phyloP scores from a whole-genome alignment of 2,797 vertebrate species.

The Pipistrellus kuhlii region DNA sequence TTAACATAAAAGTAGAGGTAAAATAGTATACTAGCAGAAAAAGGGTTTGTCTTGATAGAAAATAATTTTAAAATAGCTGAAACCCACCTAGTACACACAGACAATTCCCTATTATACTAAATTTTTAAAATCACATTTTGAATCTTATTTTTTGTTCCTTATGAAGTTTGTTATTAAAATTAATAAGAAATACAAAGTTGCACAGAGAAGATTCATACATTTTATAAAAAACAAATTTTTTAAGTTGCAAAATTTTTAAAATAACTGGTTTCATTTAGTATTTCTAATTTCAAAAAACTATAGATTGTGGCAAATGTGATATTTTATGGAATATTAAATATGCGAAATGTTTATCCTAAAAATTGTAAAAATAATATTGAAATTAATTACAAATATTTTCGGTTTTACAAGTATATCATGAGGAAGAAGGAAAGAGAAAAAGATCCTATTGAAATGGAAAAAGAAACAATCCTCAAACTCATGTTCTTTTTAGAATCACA shows the following conservation, averaged over 20 bases:
- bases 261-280: slow-evolving; percentile 63
- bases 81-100: slow-evolving; percentile 33
- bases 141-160: slow-evolving; percentile 23
- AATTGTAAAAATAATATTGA: slow-evolving; percentile 18
- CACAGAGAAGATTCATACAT: slow-evolving; percentile 47
- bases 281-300: slow-evolving; percentile 64
- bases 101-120: slow-evolving; percentile 52
- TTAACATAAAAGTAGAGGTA: slow-evolving; percentile 63
- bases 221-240: slow-evolving; percentile 38
- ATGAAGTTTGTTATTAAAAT: slow-evolving; percentile 41
- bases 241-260: slow-evolving; percentile 53
- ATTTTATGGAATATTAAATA: slow-evolving; percentile 50
- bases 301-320: slow-evolving; percentile 40
- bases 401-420: neutral
- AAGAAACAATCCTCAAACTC: slow-evolving; percentile 20
- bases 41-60: slow-evolving; percentile 68
- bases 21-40: slow-evolving; percentile 49
- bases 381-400: slow-evolving; percentile 47
- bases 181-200: slow-evolving; percentile 25
- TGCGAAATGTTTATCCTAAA: slow-evolving; percentile 51
- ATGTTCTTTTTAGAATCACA: slow-evolving; percentile 46
- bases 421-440: neutral
- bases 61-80: slow-evolving; percentile 64
- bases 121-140: slow-evolving; percentile 9
- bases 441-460: slow-evolving; percentile 54